Evolutionary conservation across 2,888 invertebrate species (phyloP).

Genomic region (Cheilosia scutellata): DNA sequence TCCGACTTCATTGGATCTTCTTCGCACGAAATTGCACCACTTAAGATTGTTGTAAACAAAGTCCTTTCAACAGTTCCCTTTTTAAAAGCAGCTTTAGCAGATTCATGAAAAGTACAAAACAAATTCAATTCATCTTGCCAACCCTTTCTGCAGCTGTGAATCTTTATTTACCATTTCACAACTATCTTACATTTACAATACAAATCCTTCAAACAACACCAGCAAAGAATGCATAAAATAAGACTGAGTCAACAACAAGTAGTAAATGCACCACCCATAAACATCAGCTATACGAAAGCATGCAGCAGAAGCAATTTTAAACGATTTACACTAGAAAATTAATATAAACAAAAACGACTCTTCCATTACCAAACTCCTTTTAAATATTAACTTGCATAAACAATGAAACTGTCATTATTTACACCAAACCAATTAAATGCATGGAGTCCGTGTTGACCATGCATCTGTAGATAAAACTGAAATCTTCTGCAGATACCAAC

Average conservation of each 20-base stretch:
- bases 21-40: not conserved
- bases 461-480: constrained; percentile 61
- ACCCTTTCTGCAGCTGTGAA: not conserved
- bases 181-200: constrained; percentile 29
- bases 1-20: too few species aligned
- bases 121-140: not conserved
- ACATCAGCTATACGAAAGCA: constrained; percentile 19
- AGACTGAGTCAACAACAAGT: constrained; percentile 75
- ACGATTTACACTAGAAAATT: constrained; percentile 32
- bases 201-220: constrained; percentile 55
- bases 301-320: constrained; percentile 45
- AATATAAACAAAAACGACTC: constrained; percentile 30
- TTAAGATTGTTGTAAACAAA: not conserved
- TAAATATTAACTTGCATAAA: constrained; percentile 28
- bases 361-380: constrained; percentile 49
- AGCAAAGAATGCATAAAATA: constrained; percentile 72
- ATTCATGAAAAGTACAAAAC: not conserved
- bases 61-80: not conserved
- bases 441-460: constrained; percentile 7
- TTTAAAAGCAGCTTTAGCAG: not conserved
- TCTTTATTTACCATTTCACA: not conserved
- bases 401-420: constrained; percentile 42
- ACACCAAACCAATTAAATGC: constrained; percentile 35
- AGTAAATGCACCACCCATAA: constrained; percentile 60
- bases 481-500: constrained; percentile 59